phyloP scores from a whole-genome alignment of 2,113 vertebrate genomes.

The Meleagris gallopavo region DNA sequence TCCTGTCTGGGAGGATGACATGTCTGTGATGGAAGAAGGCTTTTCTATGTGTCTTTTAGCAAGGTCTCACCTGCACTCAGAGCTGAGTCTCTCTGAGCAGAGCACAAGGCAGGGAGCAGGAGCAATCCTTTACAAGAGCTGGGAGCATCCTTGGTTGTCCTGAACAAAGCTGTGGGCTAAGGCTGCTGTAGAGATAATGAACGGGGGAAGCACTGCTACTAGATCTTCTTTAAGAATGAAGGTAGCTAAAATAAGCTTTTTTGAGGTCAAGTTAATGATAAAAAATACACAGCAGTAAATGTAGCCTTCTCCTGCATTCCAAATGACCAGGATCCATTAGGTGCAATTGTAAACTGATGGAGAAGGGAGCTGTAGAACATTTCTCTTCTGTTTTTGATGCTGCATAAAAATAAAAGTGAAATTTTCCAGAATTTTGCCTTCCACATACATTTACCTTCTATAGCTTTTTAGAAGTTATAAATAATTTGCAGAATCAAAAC shows the following conservation, averaged over 20 bases:
- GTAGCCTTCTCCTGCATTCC: background rate
- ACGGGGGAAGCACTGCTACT: background rate
- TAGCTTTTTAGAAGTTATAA: background rate
- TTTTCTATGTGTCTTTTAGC: accelerated
- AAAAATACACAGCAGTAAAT: background rate
- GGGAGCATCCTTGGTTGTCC: background rate
- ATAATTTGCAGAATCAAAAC: background rate
- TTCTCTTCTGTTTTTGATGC: background rate
- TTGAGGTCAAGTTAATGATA: background rate
- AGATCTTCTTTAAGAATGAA: background rate
- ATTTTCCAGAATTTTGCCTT: background rate
- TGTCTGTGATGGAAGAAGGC: background rate
- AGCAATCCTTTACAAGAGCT: background rate
- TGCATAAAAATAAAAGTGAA: background rate
- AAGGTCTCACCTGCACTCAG: background rate
- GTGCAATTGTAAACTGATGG: background rate
- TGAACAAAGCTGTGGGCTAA: background rate
- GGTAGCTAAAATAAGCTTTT: background rate
- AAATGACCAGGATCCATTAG: background rate
- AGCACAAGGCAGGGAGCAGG: background rate
- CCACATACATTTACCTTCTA: background rate
- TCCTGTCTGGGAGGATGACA: background rate
- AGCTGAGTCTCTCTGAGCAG: background rate
- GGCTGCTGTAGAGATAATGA: background rate
- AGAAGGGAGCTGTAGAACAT: background rate